Conservation (phyloP, 2,113 vertebrate genomes). For the Fulica atra region DNA sequence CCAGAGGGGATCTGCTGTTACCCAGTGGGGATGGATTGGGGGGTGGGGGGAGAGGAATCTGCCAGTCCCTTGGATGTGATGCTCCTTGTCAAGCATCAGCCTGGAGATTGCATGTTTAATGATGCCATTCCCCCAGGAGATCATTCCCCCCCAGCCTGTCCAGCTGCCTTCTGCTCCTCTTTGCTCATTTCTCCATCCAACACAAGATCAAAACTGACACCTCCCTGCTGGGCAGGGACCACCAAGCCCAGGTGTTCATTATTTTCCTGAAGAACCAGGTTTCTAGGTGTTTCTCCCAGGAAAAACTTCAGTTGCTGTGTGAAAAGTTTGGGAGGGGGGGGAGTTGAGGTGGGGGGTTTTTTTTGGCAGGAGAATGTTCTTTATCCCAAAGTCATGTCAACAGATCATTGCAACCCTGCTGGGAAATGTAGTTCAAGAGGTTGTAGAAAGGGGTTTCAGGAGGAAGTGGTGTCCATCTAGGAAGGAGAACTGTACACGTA, state of each 20-base stretch:
- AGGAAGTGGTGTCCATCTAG: not conserved
- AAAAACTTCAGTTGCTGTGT: rapidly evolving
- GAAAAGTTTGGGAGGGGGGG: no score
- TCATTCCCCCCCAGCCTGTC: not conserved
- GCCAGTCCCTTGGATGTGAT: not conserved
- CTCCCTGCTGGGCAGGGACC: not conserved
- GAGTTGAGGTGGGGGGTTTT: no score
- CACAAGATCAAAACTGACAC: no score
- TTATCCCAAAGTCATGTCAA: rapidly evolving
- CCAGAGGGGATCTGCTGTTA: no score
- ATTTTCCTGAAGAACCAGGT: not conserved
- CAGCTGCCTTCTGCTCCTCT: not conserved
- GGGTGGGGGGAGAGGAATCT: no score
- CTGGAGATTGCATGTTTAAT: not conserved
- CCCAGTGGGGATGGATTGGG: not conserved
- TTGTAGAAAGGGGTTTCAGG: not conserved
- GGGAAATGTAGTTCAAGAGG: not conserved
- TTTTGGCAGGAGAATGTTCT: not conserved
- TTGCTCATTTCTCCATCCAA: not conserved
- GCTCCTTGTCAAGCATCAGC: not conserved
- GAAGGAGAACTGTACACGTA: not conserved
- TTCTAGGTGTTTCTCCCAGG: not conserved
- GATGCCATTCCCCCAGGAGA: not conserved
- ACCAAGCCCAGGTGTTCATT: not conserved
- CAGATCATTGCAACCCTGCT: not conserved